Conservation (phyloP, 2,113 vertebrate species). For the Hypomesus transpacificus region DNA sequence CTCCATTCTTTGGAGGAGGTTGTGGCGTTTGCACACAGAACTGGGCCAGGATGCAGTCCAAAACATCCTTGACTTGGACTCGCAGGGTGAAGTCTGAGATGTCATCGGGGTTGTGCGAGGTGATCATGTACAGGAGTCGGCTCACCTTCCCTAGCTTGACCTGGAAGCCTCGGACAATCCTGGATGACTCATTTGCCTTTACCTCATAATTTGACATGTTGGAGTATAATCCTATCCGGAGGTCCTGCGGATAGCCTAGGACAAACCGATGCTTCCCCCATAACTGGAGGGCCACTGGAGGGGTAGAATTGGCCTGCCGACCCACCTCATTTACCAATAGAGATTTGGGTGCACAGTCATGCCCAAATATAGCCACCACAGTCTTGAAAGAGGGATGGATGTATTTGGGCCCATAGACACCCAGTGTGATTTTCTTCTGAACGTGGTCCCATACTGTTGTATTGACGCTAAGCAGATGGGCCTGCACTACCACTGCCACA, state of each 20-base stretch:
- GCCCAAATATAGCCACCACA: constrained; percentile 90
- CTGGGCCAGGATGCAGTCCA: constrained; percentile 86
- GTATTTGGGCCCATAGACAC: constrained; percentile 92
- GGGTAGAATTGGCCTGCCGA: constrained; percentile 68
- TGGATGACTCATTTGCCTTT: constrained; percentile 74
- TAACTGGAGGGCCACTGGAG: constrained; percentile 86
- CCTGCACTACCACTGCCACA: constrained; percentile 80
- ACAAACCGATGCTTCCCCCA: constrained; percentile 95
- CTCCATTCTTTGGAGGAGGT: constrained; percentile 80
- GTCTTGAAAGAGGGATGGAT: constrained; percentile 95
- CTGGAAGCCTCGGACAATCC: constrained; percentile 85
- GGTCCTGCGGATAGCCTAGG: constrained; percentile 83
- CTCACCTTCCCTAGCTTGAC: constrained; percentile 90
- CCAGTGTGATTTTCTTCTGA: constrained; percentile 85
- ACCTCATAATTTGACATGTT: constrained; percentile 93
- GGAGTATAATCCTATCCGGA: constrained; percentile 87
- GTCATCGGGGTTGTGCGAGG: constrained; percentile 75
- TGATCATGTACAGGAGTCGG: constrained; percentile 84
- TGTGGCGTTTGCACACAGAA: constrained; percentile 93
- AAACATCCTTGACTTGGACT: constrained; percentile 89
- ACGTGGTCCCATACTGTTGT: constrained; percentile 90
- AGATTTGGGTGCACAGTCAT: constrained; percentile 91
- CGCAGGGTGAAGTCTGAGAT: constrained; percentile 89
- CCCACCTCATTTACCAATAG: constrained; percentile 85
- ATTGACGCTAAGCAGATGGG: constrained; percentile 74